Base-by-base conservation (phyloP, 2,888 invertebrate genomes). In the Coelinius sp. region DNA sequence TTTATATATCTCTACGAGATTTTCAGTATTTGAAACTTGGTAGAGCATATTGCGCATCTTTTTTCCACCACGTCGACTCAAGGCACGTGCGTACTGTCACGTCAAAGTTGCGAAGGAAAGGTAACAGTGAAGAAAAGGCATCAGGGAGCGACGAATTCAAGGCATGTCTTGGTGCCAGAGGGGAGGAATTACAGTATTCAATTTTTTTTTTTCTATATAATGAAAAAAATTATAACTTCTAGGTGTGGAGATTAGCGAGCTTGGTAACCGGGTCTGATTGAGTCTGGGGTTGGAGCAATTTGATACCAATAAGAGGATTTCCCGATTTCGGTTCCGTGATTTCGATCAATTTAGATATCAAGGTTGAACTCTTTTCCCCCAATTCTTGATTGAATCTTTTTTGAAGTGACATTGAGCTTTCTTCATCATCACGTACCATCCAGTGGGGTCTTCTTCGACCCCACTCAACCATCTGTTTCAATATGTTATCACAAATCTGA, bases 51-150 rank as follows among this genome's bases (percentile, higher is more conserved):
- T 53, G 53, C 53, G 53, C 53, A 14, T 53, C 53, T 53, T 53
- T 53, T 53, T 53, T 53, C 53, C 53, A n/a, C 25, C 10, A 53
- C 25, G 53, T 25, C 53, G 53, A 53, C 25, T 53, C 53, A 25
- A 53, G 53, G 53, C 53, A 53, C 53, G 53, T 53, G 53, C 53
- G 53, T 53, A 53, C 53, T 53, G 53, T 53, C 49, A 49, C 22
- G 49, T 49, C 53, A 53, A n/a, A 25, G 24, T 53, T 53, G 12
- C n/a, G 24, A 12, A 2, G 14, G 53, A 17, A 20, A 25, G 5
- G 49, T 49, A 49, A 49, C 22, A 49, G 53, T 25, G 14, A 53
- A 25, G 25, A 53, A 53, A 53, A 53, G 53, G 53, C 53, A 53
- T 53, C 25, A 25, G 53, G 22, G 12, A 24, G 25, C 53, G 25